Evolutionary conservation across 2,888 invertebrate genomes (phyloP).

Genomic region (Ophioninae sp.): DNA sequence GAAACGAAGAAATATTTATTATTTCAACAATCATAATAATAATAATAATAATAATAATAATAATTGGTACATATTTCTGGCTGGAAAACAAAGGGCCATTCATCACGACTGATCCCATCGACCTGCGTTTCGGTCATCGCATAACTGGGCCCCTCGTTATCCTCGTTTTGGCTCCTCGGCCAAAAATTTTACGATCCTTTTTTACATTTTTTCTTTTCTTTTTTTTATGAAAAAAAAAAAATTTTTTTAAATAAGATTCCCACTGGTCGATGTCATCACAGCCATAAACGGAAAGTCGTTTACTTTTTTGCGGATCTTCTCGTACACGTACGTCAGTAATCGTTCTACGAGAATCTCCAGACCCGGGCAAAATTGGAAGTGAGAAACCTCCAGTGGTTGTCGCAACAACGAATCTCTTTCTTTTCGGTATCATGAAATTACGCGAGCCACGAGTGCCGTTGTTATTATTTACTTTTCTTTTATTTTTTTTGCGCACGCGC

Average conservation of each 20-base stretch:
- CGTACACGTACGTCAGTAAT: background rate
- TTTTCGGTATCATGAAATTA: slow-evolving; percentile 8
- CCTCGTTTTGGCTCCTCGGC: background rate
- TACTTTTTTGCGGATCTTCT: background rate
- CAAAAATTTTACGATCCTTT: slow-evolving; percentile 12
- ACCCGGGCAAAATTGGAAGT: background rate
- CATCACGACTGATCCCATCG: slow-evolving; percentile 43
- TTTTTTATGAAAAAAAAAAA: too few species aligned
- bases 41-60: background rate
- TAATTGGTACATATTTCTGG: background rate
- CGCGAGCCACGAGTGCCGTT: slow-evolving; percentile 5
- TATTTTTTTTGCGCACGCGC: slow-evolving; percentile 2
- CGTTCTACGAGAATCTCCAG: background rate
- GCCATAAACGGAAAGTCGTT: slow-evolving; percentile 17
- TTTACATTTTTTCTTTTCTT: slow-evolving; percentile 20
- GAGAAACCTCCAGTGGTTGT: slow-evolving; percentile 16
- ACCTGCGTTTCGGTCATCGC: slow-evolving; percentile 53
- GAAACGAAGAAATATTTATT: slow-evolving; percentile 4
- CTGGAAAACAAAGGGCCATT: slow-evolving; percentile 9
- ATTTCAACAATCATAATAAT: background rate
- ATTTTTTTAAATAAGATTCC: background rate
- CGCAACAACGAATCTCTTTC: slow-evolving; percentile 2
- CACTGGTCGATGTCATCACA: background rate
- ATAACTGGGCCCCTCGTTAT: slow-evolving; percentile 51
- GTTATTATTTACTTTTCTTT: background rate